Percentiles rank a stretch among this genome's conserved stretches.
Evolutionary conservation across 1,140 invertebrate species (phyloP).

Genomic region (Bemisia tabaci): DNA sequence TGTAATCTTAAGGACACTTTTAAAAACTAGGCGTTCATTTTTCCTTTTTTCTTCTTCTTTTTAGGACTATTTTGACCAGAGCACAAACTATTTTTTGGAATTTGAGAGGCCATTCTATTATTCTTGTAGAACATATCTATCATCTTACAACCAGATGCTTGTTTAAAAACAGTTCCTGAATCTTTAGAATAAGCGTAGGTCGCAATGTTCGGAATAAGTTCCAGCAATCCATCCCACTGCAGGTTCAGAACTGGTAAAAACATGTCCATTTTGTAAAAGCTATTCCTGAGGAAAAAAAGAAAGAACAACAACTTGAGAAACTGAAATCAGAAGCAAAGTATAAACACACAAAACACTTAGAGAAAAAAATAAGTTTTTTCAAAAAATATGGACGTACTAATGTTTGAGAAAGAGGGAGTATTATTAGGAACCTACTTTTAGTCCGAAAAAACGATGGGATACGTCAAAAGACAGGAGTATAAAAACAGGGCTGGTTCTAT

Average conservation of each 20-base stretch:
- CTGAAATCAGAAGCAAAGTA: too few species aligned
- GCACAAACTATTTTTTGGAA: not conserved
- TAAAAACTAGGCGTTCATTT: too few species aligned
- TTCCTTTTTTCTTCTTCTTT: not conserved
- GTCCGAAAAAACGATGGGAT: too few species aligned
- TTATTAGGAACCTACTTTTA: too few species aligned
- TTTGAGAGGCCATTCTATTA: not conserved
- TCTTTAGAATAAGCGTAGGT: not conserved
- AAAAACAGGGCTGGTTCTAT: too few species aligned
- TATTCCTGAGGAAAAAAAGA: not conserved
- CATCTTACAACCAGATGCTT: not conserved
- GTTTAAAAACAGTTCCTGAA: not conserved
- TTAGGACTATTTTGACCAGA: not conserved
- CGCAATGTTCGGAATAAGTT: not conserved
- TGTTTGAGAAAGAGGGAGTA: too few species aligned
- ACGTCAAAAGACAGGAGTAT: too few species aligned
- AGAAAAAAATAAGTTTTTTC: too few species aligned
- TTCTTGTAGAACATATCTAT: not conserved
- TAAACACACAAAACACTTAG: too few species aligned
- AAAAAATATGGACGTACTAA: too few species aligned
- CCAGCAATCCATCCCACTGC: not conserved
- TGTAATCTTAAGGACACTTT: too few species aligned
- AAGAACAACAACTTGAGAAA: not conserved
- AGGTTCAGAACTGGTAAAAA: not conserved
- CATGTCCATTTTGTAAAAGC: not conserved